Conservation (phyloP, 2,888 invertebrate species). For the Drosophila neutralis region DNA sequence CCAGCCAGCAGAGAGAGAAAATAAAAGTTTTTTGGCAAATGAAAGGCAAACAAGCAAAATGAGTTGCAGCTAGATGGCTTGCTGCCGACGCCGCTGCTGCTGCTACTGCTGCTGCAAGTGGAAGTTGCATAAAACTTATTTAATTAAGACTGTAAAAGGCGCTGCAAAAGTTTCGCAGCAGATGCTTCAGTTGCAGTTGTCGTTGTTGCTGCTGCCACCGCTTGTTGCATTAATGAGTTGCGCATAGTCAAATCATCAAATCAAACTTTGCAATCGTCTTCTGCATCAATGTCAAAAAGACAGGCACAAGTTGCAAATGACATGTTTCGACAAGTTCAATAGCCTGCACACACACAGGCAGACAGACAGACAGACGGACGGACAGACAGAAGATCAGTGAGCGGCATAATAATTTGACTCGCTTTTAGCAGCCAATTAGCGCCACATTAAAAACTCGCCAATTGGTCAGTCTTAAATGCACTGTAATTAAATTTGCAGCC, state of each 20-base stretch:
- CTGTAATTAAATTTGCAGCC: slow-evolving; percentile 12
- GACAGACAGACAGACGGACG: neutral
- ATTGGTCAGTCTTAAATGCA: slow-evolving; percentile 40
- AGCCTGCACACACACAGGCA: slow-evolving; percentile 10
- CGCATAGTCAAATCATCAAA: slow-evolving; percentile 54
- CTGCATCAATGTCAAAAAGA: slow-evolving; percentile 70
- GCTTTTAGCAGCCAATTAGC: slow-evolving; percentile 62
- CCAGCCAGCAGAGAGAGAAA: slow-evolving; percentile 5
- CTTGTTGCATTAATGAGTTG: slow-evolving; percentile 72
- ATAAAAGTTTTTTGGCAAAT: slow-evolving; percentile 49
- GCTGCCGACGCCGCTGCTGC: slow-evolving; percentile 1
- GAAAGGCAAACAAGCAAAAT: slow-evolving; percentile 58
- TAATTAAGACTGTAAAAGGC: slow-evolving; percentile 74
- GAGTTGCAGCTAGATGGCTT: slow-evolving; percentile 41
- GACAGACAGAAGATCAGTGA: slow-evolving; percentile 7
- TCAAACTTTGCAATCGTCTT: slow-evolving; percentile 56
- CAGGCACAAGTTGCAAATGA: slow-evolving; percentile 65
- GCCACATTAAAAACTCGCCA: slow-evolving; percentile 19
- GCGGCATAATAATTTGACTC: slow-evolving; percentile 30
- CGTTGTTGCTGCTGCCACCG: slow-evolving; percentile 13
- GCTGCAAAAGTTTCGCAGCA: slow-evolving; percentile 27
- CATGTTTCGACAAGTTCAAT: slow-evolving; percentile 48
- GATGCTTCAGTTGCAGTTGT: slow-evolving; percentile 37
- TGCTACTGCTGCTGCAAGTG: slow-evolving; percentile 24
- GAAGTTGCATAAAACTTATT: slow-evolving; percentile 70